Evolutionary conservation across 2,797 vertebrate genomes (phyloP).

Genomic region (Cryptoblepharus egeriae): DNA sequence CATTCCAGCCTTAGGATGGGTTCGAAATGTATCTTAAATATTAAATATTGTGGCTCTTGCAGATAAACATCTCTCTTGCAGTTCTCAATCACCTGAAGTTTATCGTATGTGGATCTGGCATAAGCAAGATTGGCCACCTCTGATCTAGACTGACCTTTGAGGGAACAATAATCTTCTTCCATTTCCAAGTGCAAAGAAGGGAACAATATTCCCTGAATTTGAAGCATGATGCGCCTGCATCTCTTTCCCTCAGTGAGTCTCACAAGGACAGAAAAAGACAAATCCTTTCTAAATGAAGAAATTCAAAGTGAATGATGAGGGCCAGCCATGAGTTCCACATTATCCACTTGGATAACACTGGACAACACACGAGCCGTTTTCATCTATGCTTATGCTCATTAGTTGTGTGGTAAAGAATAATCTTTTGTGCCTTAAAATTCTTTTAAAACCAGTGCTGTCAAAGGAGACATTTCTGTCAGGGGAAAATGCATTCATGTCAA

Average conservation of each 20-base stretch:
- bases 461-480: constrained; percentile 39
- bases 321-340: too few relatives aligned
- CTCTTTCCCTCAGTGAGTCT: constrained; percentile 9
- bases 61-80: too few relatives aligned
- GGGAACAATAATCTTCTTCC: not conserved
- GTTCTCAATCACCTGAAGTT: too few relatives aligned
- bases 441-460: constrained; percentile 34
- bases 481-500: constrained; percentile 46
- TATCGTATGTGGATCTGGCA: too few relatives aligned
- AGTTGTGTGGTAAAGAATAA: not conserved
- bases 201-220: not conserved
- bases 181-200: not conserved
- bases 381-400: constrained; percentile 40
- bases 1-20: too few relatives aligned
- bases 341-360: too few relatives aligned
- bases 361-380: not conserved
- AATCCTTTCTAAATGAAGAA: constrained; percentile 54
- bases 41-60: too few relatives aligned
- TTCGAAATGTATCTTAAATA: too few relatives aligned
- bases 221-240: not conserved
- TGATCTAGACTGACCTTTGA: not conserved
- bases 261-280: not conserved
- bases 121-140: too few relatives aligned
- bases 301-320: constrained; percentile 41
- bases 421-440: constrained; percentile 25